Conservation (phyloP, 1,140 invertebrate genomes). For the Listronotus bonariensis region DNA sequence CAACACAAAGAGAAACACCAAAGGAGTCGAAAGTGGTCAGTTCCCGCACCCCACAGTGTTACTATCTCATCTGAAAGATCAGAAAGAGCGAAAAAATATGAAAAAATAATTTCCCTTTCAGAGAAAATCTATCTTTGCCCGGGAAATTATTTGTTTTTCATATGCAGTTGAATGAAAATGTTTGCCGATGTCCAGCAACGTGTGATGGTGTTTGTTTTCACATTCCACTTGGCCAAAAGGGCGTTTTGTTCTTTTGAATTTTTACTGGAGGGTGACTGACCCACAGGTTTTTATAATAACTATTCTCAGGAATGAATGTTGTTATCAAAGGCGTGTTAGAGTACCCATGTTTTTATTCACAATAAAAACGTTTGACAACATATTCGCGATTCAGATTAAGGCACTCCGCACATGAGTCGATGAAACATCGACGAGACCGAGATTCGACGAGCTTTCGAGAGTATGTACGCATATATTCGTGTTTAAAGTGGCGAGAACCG, state of each 20-base stretch:
- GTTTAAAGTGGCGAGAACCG: too few species aligned
- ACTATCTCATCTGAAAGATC: constrained; percentile 13
- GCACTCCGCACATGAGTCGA: too few species aligned
- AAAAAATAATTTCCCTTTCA: constrained; percentile 19
- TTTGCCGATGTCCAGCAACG: constrained; percentile 21
- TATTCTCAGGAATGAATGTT: too few species aligned
- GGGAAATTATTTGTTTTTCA: constrained; percentile 23
- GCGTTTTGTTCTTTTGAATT: not conserved
- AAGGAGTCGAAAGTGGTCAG: constrained; percentile 29
- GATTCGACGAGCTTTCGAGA: too few species aligned
- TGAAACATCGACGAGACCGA: too few species aligned
- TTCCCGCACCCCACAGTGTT: constrained; percentile 26
- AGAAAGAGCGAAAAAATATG: constrained; percentile 16
- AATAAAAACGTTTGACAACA: too few species aligned
- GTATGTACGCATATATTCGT: too few species aligned
- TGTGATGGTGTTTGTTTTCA: constrained; percentile 14
- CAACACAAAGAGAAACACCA: not conserved
- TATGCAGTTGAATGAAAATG: constrained; percentile 19
- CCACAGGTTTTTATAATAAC: too few species aligned
- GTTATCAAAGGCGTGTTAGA: too few species aligned
- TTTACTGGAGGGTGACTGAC: too few species aligned
- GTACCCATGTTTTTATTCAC: too few species aligned
- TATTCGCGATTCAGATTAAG: too few species aligned
- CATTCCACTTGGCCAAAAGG: constrained; percentile 4
- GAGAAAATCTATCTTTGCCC: constrained; percentile 1